Evolutionary conservation across 2,113 vertebrate species (phyloP).

Genomic region (Ailuropoda melanoleuca): DNA sequence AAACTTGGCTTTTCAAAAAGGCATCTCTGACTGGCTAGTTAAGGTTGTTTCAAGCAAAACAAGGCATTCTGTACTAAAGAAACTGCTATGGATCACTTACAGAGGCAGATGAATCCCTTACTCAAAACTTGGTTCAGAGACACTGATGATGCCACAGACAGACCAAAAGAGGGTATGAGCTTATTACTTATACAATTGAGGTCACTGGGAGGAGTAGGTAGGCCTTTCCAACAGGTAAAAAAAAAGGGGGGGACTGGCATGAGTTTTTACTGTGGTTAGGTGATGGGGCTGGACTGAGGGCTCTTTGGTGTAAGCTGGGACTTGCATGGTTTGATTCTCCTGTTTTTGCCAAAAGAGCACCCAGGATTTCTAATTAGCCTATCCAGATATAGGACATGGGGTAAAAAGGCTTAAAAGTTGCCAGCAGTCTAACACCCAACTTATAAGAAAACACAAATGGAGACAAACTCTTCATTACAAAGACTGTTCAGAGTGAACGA

Average conservation of each 20-base stretch:
- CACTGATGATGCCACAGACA: neutral
- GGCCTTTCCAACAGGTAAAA: neutral
- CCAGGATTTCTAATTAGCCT: neutral
- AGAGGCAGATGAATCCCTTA: neutral
- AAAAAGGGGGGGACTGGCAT: no score
- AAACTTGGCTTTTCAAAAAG: neutral
- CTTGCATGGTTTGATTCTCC: neutral
- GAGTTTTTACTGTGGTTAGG: neutral
- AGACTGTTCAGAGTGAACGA: neutral
- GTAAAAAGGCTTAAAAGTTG: neutral
- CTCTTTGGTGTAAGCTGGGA: fast-evolving
- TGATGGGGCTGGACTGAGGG: fast-evolving
- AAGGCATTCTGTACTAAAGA: neutral
- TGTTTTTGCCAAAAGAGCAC: neutral
- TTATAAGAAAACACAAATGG: neutral
- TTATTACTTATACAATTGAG: neutral
- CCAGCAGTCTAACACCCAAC: neutral
- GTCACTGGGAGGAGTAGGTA: neutral
- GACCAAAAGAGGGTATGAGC: neutral
- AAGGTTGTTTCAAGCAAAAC: neutral
- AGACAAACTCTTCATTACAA: neutral
- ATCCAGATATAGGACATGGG: neutral
- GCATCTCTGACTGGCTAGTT: neutral
- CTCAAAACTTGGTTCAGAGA: neutral
- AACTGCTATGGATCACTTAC: neutral